Evolutionary conservation across 2,797 vertebrate genomes (phyloP).

Genomic region (Phylloscopus collybita): DNA sequence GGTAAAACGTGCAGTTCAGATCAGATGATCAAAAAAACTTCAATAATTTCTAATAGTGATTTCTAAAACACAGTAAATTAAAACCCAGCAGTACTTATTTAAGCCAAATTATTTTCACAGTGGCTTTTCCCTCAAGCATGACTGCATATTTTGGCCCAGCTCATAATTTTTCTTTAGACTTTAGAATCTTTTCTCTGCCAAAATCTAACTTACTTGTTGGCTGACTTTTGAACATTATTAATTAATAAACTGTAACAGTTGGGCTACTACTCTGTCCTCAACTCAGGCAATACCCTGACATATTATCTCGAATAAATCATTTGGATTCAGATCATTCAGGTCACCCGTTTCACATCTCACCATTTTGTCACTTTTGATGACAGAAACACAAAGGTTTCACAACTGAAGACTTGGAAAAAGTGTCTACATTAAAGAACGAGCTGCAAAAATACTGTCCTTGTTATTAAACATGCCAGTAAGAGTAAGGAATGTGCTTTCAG

Average conservation of each 20-base stretch:
- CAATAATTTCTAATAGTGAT: background rate
- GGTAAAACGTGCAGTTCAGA: background rate
- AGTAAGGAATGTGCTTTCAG: background rate
- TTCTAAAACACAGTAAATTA: background rate
- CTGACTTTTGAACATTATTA: background rate
- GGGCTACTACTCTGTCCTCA: background rate
- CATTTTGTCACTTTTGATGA: background rate
- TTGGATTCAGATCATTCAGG: background rate
- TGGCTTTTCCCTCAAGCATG: background rate
- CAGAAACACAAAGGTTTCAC: background rate
- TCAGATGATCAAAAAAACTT: background rate
- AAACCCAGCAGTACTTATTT: background rate
- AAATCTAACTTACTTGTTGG: background rate
- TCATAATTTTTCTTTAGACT: background rate
- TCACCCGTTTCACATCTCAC: background rate
- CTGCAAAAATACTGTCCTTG: background rate
- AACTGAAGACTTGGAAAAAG: background rate
- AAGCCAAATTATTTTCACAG: background rate
- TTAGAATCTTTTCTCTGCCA: background rate
- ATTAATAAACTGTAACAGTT: background rate
- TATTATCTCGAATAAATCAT: background rate
- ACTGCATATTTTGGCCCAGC: background rate
- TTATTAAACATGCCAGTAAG: background rate
- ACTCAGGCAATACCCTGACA: background rate
- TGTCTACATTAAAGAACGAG: background rate